Percentiles rank a stretch among this genome's conserved stretches.
These are phyloP conservation scores for Molothrus aeneus DNA, from an alignment of 2,797 vertebrate genomes.

Conservation along the genomic window DNA sequence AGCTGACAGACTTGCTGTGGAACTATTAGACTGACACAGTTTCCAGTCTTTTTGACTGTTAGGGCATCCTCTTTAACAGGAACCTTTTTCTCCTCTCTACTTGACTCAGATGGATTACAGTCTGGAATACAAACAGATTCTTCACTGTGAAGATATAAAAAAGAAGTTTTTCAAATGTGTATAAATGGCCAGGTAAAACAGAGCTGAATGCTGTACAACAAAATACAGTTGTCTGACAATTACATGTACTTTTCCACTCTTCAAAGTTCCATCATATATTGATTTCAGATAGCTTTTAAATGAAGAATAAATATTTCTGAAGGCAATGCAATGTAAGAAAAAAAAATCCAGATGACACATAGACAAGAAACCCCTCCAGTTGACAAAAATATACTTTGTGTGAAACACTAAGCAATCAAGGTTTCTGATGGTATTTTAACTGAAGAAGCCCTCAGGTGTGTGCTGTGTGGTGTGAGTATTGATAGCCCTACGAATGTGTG, in stretches of 20 bases:
- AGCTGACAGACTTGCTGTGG: conserved; percentile 54
- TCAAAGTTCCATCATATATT: background rate
- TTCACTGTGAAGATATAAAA: conserved; percentile 58
- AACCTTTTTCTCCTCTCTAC: conserved; percentile 62
- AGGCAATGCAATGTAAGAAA: background rate
- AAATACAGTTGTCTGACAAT: conserved; percentile 30
- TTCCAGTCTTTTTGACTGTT: conserved; percentile 59
- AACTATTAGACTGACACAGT: conserved; percentile 47
- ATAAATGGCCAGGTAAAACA: conserved; percentile 11
- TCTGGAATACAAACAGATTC: conserved; percentile 66
- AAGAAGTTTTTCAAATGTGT: conserved; percentile 18
- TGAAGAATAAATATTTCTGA: background rate
- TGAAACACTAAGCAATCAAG: background rate
- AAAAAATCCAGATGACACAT: background rate
- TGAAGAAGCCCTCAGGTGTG: background rate
- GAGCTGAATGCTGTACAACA: background rate
- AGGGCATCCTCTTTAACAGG: conserved; percentile 53
- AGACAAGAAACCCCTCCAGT: background rate
- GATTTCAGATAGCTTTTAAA: background rate
- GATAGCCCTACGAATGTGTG: background rate
- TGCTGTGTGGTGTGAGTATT: background rate
- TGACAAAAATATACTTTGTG: background rate
- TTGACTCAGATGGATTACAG: conserved; percentile 61
- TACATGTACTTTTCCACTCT: background rate
- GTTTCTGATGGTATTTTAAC: background rate